These are phyloP conservation scores for Empidonax traillii DNA, from an alignment of 2,113 vertebrate species.

Conservation along the genomic window DNA sequence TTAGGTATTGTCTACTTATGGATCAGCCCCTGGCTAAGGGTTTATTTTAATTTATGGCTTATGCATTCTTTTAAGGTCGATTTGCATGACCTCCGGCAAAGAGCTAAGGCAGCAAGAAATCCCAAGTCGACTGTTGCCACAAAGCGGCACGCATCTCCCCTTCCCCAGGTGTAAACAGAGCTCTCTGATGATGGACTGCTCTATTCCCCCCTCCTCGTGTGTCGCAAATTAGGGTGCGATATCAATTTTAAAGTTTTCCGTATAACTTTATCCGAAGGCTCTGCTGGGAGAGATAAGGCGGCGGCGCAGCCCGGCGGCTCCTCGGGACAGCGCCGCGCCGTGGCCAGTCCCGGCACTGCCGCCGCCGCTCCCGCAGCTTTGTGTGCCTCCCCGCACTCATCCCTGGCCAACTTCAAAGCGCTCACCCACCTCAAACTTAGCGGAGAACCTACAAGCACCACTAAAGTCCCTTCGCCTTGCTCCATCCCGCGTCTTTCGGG, in stretches of 20 bases:
- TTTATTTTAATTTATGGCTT: conserved; percentile 96
- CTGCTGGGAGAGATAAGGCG: conserved; percentile 47
- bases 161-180: conserved; percentile 61
- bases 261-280: conserved; percentile 72
- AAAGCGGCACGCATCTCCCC: conserved; percentile 73
- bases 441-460: conserved; percentile 45
- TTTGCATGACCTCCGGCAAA: conserved; percentile 90
- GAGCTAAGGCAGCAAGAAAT: conserved; percentile 85
- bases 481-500: conserved; percentile 40
- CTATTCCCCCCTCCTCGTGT: neutral
- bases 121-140: conserved; percentile 73
- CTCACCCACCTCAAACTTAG: conserved; percentile 76
- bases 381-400: neutral
- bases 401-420: conserved; percentile 62
- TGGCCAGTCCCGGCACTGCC: conserved; percentile 76
- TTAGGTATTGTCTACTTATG: conserved; percentile 88
- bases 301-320: neutral
- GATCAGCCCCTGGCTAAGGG: conserved; percentile 83
- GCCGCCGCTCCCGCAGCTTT: conserved; percentile 25
- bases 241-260: conserved; percentile 78
- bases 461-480: conserved; percentile 53
- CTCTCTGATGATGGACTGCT: conserved; percentile 49
- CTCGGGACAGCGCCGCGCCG: conserved; percentile 82
- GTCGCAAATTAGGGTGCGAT: conserved; percentile 66
- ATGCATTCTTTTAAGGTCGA: conserved; percentile 95